Conservation (phyloP, 2,888 invertebrate species). For the Thereva unica region DNA sequence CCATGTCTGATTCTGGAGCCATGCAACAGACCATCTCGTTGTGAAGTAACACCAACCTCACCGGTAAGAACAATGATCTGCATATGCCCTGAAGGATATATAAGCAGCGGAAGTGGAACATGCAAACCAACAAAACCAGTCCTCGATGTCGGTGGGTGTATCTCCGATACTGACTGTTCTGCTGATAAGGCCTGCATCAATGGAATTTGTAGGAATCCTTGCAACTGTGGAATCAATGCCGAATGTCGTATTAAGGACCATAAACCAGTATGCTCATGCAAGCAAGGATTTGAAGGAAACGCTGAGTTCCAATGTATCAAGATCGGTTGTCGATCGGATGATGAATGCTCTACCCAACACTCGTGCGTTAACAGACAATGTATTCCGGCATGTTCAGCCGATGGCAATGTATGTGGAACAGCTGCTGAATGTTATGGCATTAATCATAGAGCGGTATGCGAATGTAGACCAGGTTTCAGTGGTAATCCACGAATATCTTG, state of each 20-base stretch:
- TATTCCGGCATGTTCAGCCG: constrained; percentile 75
- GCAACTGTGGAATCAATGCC: constrained; percentile 82
- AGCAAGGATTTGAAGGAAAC: constrained; percentile 81
- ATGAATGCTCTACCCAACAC: constrained; percentile 80
- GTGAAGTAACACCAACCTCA: constrained; percentile 77
- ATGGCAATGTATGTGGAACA: constrained; percentile 73
- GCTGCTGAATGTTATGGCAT: constrained; percentile 79
- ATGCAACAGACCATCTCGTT: constrained; percentile 77
- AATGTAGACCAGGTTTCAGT: constrained; percentile 77
- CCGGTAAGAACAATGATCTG: constrained; percentile 90
- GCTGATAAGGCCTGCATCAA: constrained; percentile 78
- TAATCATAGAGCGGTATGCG: constrained; percentile 81
- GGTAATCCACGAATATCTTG: constrained; percentile 83
- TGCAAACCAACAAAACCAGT: constrained; percentile 75
- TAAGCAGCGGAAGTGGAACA: constrained; percentile 79
- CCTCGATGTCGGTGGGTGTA: constrained; percentile 68
- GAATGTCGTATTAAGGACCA: constrained; percentile 83
- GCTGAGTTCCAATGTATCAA: constrained; percentile 79
- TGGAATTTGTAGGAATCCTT: constrained; percentile 80
- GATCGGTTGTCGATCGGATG: constrained; percentile 73
- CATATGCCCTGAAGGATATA: constrained; percentile 85
- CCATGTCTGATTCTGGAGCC: constrained; percentile 79
- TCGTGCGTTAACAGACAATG: constrained; percentile 83
- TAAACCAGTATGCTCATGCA: constrained; percentile 85
- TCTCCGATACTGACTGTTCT: constrained; percentile 77